Evolutionary conservation across 2,113 vertebrate species (phyloP), one percentile per base, ranked within the genome.

Genomic region (Thryonomys swinderianus): DNA sequence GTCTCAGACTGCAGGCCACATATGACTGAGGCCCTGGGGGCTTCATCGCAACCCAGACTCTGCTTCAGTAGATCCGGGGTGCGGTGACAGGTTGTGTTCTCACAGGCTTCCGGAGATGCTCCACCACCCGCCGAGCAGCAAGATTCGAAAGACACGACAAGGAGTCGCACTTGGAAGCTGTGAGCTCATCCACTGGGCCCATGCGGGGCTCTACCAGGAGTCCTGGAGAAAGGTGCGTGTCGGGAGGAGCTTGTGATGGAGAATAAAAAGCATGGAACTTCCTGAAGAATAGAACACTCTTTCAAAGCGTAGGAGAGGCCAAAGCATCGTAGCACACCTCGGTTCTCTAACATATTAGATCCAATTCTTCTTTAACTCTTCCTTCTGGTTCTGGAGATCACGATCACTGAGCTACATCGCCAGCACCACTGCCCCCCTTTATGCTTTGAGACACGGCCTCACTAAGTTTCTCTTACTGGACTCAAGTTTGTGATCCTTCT

Each of bases 31-130:
- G n/a, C n/a, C 57, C 87, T 85, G n/a, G 76, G 59, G 57, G 76
- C 84, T 37, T 91, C 88, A 20, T 88, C 88, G 71, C 78, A 85
- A 66, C 45, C n/a, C 27, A 85, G 37, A 83, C 85, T 89, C 76
- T 45, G 21, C 32, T 76, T 64, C 34, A 45, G 14, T 74, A 62
- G 71, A 13, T 37, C 83, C 57, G 25, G 13, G 42, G 8, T 42
- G 2, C 1, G 7, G 34, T 21, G 42, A 16, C 11, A 90, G 14
- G 25, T 51, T 69, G 71, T 82, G n/a, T 91, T 86, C 45, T 66
- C 83, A 83, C 34, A 86, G 76, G n/a, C 17, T 91, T 85, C 21
- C 5, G 30, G 40, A 73, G 48, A 74, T 85, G n/a, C 40, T 20
- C 5, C 30, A 92, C 30, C 21, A 9, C 61, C 55, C 23, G 69